Base-by-base conservation (phyloP, 2,888 invertebrate species). In the Syritta pipiens region DNA sequence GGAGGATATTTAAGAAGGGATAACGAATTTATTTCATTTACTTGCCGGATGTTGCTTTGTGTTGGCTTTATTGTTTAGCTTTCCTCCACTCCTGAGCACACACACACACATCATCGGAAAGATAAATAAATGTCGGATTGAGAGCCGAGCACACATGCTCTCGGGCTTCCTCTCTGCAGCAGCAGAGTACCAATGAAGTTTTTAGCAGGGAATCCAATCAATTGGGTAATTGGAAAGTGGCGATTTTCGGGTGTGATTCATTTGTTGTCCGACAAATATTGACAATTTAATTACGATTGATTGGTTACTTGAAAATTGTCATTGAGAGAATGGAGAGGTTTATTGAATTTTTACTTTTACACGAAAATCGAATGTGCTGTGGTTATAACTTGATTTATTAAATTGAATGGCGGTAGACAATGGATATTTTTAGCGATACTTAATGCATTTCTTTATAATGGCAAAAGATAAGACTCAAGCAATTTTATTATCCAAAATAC, bases 151-250 rank as follows among this genome's bases (percentile, higher is more conserved):
- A 30, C 30, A 30, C n/a, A n/a, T n/a, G n/a, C n/a, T n/a, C n/a
- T n/a, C n/a, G n/a, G n/a, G n/a, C n/a, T n/a, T n/a, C n/a, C n/a
- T n/a, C n/a, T n/a, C n/a, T n/a, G n/a, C n/a, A n/a, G n/a, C n/a
- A n/a, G n/a, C n/a, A n/a, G n/a, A n/a, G n/a, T n/a, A 4, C 30
- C 5, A 32, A 28, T 40, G 40, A 24, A 26, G 26, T 14, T 22
- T 55, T 55, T 55, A 55, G 4, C 24, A 40, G 24, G n/a, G 22
- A 55, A 59, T 57, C 59, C 22, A 59, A 68, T 68, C 59, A 59
- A 68, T 59, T 49, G 49, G 59, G 49, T 68, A 32, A 68, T 59
- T 68, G 68, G 46, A 10, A 59, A 59, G 59, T 59, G 42, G 19
- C 32, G 40, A 59, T 59, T 59, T 40, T 37, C 22, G 5, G 32